A percentile compares a stretch with the other conserved stretches of the same genome.
Conservation (phyloP, 2,113 vertebrate species). For the Podarcis raffonei region DNA sequence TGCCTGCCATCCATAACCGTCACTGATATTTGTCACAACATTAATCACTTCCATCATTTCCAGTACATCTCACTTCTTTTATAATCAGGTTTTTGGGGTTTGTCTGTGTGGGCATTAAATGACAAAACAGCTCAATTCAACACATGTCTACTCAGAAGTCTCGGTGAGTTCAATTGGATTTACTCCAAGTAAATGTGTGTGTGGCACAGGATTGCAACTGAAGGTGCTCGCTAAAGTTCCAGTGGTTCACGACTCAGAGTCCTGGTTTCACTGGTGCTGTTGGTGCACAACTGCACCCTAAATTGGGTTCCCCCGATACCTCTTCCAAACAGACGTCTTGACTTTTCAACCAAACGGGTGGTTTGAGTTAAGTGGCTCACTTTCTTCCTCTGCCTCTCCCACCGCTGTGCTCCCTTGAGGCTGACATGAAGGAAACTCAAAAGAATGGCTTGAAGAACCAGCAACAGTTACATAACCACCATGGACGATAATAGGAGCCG, state of each 20-base stretch:
- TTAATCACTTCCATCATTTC: neutral
- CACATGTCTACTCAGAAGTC: neutral
- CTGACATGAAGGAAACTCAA: neutral
- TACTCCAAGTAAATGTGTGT: neutral
- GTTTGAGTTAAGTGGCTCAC: slow-evolving; percentile 6
- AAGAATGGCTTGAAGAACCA: slow-evolving; percentile 1
- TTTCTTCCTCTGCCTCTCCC: neutral
- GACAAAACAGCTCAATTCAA: neutral
- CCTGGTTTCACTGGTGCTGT: neutral
- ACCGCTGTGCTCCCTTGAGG: neutral
- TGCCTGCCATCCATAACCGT: neutral
- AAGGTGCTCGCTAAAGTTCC: neutral
- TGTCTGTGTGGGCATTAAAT: neutral
- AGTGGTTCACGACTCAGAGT: neutral
- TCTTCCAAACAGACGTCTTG: slow-evolving; percentile 23
- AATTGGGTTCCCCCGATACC: neutral
- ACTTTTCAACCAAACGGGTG: slow-evolving; percentile 22
- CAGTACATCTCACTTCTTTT: neutral
- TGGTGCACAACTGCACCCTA: neutral
- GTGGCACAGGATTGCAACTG: neutral
- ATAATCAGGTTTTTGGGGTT: neutral
- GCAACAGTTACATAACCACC: neutral
- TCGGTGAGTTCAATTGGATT: neutral
- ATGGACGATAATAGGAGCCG: slow-evolving; percentile 9
- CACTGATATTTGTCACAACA: neutral